phyloP scores from a whole-genome alignment of 2,888 invertebrate species.

The Cancer borealis region DNA sequence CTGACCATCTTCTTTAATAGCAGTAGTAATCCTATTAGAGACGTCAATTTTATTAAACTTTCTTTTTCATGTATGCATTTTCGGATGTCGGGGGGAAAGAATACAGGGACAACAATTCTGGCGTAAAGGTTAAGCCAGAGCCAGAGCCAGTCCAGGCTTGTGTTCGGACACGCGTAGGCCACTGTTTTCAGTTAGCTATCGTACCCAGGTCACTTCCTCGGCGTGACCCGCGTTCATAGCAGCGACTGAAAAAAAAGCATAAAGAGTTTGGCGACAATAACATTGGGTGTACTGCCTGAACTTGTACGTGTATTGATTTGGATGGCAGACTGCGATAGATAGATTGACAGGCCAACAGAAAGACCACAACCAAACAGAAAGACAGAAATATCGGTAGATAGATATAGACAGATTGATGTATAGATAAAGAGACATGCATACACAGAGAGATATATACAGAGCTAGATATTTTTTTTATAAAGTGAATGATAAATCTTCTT shows the following conservation, averaged over 20 bases:
- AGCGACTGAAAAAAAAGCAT: not conserved
- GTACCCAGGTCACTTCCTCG: not conserved
- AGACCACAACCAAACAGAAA: not conserved
- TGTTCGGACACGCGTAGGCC: not conserved
- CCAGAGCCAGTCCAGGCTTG: not conserved
- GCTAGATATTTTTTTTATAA: no score
- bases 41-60: conserved; percentile 6
- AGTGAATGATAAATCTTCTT: not conserved
- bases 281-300: not conserved
- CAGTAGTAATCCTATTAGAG: conserved; percentile 27
- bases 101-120: not conserved
- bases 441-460: no score
- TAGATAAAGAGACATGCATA: no score
- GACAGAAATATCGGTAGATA: not conserved
- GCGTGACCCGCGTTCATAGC: not conserved
- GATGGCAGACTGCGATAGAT: not conserved
- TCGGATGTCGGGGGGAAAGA: not conserved
- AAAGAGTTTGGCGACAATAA: not conserved
- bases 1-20: conserved; percentile 15
- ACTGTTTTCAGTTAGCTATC: not conserved
- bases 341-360: not conserved
- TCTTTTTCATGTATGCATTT: not conserved
- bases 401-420: not conserved
- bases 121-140: not conserved
- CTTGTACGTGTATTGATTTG: not conserved